A percentile compares a stretch with the other conserved stretches of the same genome.
Evolutionary conservation across 37 sponge, comb jelly and placozoan species (phyloP).

Genomic region (Agelas oroides): DNA sequence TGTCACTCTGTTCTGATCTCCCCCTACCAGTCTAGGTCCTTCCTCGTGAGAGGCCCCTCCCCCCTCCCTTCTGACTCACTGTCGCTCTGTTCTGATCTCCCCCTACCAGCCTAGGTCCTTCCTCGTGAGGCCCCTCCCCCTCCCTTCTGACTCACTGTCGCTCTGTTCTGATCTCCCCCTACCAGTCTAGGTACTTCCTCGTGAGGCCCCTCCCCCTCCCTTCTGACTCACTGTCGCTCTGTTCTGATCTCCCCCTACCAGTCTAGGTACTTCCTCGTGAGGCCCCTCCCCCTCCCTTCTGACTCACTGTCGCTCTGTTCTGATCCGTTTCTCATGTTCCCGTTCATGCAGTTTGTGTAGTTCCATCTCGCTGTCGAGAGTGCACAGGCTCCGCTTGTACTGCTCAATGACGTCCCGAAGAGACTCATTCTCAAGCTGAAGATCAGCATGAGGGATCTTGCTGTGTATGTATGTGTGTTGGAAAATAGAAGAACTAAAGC

Average conservation of each 20-base stretch:
- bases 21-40: too few species aligned
- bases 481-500: too few species aligned
- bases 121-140: too few species aligned
- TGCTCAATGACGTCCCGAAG: conserved; percentile 45
- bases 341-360: conserved; percentile 37
- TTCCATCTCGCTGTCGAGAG: conserved; percentile 42
- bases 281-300: too few species aligned
- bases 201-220: too few species aligned
- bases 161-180: conserved; percentile 29
- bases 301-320: conserved; percentile 46
- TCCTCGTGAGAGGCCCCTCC: too few species aligned
- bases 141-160: conserved; percentile 52
- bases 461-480: conserved; percentile 22
- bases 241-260: too few species aligned
- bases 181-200: too few species aligned
- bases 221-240: conserved; percentile 56
- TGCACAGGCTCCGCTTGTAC: conserved; percentile 30
- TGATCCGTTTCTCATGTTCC: conserved; percentile 27
- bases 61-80: conserved; percentile 43
- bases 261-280: too few species aligned
- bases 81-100: conserved; percentile 34
- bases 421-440: conserved; percentile 42
- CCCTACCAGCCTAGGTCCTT: too few species aligned
- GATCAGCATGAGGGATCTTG: conserved; percentile 2
- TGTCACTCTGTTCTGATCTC: conserved; percentile 34